Evolutionary conservation across 30 jellyfish, hydroid and myxozoan species (phyloP).

Genomic region (Cassiopea andromeda): DNA sequence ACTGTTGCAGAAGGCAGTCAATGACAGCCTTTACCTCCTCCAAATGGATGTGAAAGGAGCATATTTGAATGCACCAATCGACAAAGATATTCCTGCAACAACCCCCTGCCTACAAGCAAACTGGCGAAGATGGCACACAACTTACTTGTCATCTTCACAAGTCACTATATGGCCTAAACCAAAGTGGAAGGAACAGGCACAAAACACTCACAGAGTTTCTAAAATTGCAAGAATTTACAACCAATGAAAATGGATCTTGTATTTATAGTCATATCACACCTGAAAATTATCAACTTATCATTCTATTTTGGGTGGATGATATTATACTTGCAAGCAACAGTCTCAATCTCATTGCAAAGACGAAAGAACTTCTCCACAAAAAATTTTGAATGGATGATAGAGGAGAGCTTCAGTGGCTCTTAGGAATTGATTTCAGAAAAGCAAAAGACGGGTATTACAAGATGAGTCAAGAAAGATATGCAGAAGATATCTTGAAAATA

Average conservation of each 20-base stretch:
- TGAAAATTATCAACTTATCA: neutral
- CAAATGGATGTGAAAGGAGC: slow-evolving; percentile 59
- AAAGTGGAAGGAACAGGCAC: slow-evolving; percentile 7
- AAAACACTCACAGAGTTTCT: slow-evolving; percentile 15
- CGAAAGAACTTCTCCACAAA: slow-evolving; percentile 23
- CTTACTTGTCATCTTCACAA: slow-evolving; percentile 27
- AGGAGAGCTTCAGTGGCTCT: slow-evolving; percentile 4
- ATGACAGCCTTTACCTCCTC: slow-evolving; percentile 13
- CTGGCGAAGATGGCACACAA: neutral
- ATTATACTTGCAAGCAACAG: neutral
- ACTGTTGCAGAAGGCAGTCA: slow-evolving; percentile 23
- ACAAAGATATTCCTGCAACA: slow-evolving; percentile 22
- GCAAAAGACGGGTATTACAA: slow-evolving; percentile 11
- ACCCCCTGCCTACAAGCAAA: slow-evolving; percentile 27
- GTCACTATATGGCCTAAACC: slow-evolving; percentile 35
- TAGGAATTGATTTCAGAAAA: slow-evolving; percentile 24
- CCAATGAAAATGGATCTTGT: slow-evolving; percentile 21
- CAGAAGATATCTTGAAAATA: too few relatives aligned
- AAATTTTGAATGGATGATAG: slow-evolving; percentile 14
- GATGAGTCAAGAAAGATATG: slow-evolving; percentile 25
- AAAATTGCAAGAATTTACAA: slow-evolving; percentile 25
- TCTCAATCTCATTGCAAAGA: slow-evolving; percentile 16
- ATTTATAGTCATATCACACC: neutral
- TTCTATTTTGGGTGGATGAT: slow-evolving; percentile 16
- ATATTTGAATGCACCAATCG: slow-evolving; percentile 36